phyloP scores from a whole-genome alignment of 2,888 invertebrate species.

The Thysanoteuthis rhombus region DNA sequence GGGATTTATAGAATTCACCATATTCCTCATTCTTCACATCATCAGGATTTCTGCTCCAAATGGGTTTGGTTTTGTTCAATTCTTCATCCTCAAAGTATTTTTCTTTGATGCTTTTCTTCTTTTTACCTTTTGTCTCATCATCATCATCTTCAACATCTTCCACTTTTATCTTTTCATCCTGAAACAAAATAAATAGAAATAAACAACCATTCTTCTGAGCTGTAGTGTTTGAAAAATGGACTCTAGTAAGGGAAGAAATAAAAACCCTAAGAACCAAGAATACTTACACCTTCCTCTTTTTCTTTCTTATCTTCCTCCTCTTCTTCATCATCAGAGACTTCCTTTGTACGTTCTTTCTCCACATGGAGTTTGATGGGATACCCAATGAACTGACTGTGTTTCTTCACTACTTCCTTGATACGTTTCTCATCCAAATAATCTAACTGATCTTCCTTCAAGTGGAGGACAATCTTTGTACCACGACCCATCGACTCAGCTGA shows the following conservation, averaged over 20 bases:
- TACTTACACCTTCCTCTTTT: constrained; percentile 43
- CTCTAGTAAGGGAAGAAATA: no score
- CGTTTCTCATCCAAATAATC: constrained; percentile 94
- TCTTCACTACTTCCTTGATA: constrained; percentile 97
- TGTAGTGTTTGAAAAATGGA: no score
- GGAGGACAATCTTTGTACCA: constrained; percentile 92
- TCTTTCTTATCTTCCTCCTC: constrained; percentile 69
- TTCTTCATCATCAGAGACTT: constrained; percentile 80
- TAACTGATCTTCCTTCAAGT: constrained; percentile 94
- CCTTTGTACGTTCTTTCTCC: constrained; percentile 96
- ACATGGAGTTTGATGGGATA: constrained; percentile 92
- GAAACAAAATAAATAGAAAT: background rate
- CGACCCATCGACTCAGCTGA: constrained; percentile 69
- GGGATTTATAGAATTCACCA: constrained; percentile 96
- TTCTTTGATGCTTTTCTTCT: constrained; percentile 96
- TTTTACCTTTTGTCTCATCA: constrained; percentile 76
- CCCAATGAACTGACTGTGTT: constrained; percentile 98
- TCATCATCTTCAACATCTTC: constrained; percentile 77
- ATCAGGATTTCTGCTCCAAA: constrained; percentile 97
- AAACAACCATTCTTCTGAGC: no score
- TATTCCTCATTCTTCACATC: constrained; percentile 96
- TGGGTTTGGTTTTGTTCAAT: constrained; percentile 96
- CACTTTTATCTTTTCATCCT: constrained; percentile 75
- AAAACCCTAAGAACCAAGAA: background rate
- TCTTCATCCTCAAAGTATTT: constrained; percentile 98